A percentile compares a stretch with the other conserved stretches of the same genome.
These are phyloP conservation scores for Zoanthus solanderi DNA, from an alignment of 92 coral and sea anemone genomes.

Conservation along the genomic window DNA sequence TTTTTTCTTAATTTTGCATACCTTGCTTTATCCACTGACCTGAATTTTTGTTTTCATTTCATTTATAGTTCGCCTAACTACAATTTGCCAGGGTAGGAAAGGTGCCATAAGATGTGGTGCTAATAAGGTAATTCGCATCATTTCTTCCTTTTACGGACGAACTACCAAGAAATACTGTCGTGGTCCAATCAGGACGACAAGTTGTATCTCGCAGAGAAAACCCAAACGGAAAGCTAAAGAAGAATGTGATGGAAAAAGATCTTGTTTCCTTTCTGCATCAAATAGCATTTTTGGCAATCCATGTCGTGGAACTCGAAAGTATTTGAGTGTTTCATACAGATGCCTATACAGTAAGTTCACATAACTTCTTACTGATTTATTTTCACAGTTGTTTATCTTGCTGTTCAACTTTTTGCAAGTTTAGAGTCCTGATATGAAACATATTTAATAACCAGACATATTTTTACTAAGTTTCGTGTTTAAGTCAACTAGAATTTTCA, in stretches of 20 bases:
- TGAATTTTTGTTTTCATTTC: background rate
- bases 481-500: too few relatives aligned
- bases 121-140: slow-evolving; percentile 19
- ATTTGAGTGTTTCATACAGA: slow-evolving; percentile 23
- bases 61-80: background rate
- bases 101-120: slow-evolving; percentile 10
- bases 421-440: too few relatives aligned
- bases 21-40: background rate
- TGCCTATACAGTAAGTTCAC: slow-evolving; percentile 43
- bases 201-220: slow-evolving; percentile 10
- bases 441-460: too few relatives aligned
- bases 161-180: slow-evolving; percentile 10
- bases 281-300: slow-evolving; percentile 41
- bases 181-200: slow-evolving; percentile 7
- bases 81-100: slow-evolving; percentile 7
- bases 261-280: slow-evolving; percentile 15
- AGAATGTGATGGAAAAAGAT: slow-evolving; percentile 9
- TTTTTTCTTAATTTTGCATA: too few relatives aligned
- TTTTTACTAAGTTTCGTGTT: too few relatives aligned
- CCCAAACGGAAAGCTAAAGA: slow-evolving; percentile 18
- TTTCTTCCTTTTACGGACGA: slow-evolving; percentile 24
- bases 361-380: background rate
- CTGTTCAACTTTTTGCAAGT: too few relatives aligned
- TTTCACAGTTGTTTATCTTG: background rate
- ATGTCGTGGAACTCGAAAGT: slow-evolving; percentile 33